Base-by-base conservation (phyloP, 1,140 invertebrate genomes). In the Diprion similis region DNA sequence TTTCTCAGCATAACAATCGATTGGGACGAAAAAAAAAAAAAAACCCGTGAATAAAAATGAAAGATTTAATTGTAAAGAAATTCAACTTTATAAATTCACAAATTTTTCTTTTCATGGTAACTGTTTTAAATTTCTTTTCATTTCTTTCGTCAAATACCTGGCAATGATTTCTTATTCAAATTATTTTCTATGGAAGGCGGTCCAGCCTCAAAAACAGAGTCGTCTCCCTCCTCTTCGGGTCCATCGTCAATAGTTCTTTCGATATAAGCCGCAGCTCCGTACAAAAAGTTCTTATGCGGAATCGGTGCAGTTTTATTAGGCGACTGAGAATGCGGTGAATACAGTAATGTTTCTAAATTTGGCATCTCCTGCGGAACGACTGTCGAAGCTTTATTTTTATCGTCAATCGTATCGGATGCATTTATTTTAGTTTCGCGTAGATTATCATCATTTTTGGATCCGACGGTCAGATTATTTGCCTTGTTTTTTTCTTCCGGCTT, bases 171-270 rank as follows among this genome's bases (percentile, higher is more conserved):
- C 18, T 68, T 68, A 65, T 73, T 18, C 24, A 17, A 10, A 24
- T 69, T 68, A 18, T 69, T 73, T 47, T 73, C 45, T 68, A 68
- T 17, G 66, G n/a, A 24, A 15, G 11, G 48, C 9, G 24, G 37
- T 68, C 18, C 51, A 68, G 76, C 77, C 73, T 88, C 87, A 64
- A 88, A 88, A 64, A 87, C 85, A 10, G 84, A 87, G 68, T 88
- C 87, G 46, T 87, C 84, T 8, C 82, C 87, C 17, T 88, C 86
- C 9, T 87, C 86, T 9, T 87, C 84, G 0, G 84, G 82, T 6
- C 81, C 81, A 37, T 84, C 83, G 66, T 80, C 81, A 64, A 86
- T 80, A 11, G 81, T 87, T 65, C 82, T 80, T 68, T 85, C 83
- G 17, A 84, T 84, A 65, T 84, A 86, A 10, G 77, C 83, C 51